These are phyloP conservation scores for Conomelus anceps DNA, from an alignment of 2,888 invertebrate genomes.

Conservation along the genomic window DNA sequence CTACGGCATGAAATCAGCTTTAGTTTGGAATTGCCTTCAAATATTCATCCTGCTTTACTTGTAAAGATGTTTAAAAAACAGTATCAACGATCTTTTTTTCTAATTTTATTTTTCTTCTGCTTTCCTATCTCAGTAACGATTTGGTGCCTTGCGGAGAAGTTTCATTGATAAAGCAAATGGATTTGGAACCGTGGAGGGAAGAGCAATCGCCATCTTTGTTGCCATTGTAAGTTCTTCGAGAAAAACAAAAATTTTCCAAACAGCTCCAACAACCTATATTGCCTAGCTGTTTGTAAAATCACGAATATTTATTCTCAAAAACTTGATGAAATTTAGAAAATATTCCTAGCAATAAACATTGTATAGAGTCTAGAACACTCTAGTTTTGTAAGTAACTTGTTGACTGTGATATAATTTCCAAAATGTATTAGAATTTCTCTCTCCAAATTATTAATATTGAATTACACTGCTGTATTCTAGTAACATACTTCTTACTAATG, in stretches of 20 bases:
- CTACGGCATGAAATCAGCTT: no score
- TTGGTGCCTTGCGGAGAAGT: constrained; percentile 45
- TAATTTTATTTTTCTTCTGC: background rate
- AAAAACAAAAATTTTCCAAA: background rate
- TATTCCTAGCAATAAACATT: background rate
- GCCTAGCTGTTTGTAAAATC: background rate
- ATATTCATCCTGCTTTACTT: background rate
- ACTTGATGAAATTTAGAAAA: no score
- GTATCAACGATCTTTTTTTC: background rate
- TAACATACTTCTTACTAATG: background rate
- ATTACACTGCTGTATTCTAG: background rate
- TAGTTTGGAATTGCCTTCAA: no score
- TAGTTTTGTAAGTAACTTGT: background rate
- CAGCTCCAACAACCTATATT: background rate
- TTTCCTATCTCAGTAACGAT: constrained; percentile 47
- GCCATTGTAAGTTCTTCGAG: background rate
- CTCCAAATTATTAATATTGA: background rate
- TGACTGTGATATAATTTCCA: background rate
- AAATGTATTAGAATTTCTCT: background rate
- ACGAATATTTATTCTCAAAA: background rate
- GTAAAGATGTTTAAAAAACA: background rate
- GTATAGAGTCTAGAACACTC: background rate
- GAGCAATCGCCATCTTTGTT: constrained; percentile 18
- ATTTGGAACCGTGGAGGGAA: constrained; percentile 41
- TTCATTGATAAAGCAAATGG: constrained; percentile 44